Evolutionary conservation across 2,113 vertebrate genomes (phyloP), one percentile per base, ranked within the genome.

Genomic region (Triplophysa rosa): DNA sequence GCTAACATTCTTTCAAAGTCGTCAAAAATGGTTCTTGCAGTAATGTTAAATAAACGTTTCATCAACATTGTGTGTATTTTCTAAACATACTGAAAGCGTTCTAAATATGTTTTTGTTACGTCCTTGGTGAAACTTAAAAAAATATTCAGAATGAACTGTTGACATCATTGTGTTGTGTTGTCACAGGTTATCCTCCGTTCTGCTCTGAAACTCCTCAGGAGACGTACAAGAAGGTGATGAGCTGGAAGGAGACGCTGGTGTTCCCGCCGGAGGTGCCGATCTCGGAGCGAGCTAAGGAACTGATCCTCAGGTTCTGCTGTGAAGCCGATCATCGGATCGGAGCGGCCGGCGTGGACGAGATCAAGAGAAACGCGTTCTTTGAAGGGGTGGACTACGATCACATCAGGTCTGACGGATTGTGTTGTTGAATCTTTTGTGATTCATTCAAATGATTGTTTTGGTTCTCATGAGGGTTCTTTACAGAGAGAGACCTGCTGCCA

Each of bases 311-410:
- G 86, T 96, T 96, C 90, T 96, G 95, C 91, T 95, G 94, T 90
- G 95, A 96, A 84, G 93, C 93, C 86, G 95, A 96, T 78, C 95
- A 95, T 82, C 93, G 95, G 89, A 93, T 96, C 80, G 95, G 95
- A 88, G 94, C 95, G 23, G 84, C 91, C 68, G 94, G 95, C 81
- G 94, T 96, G 82, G 95, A 95, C 87, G 95, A 96, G 88, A 95
- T 96, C 84, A 96, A 96, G 90, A 91, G 83, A 86, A 95, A 96
- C 80, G 87, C 85, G 17, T 96, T 96, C 90, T 96, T 96, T 89
- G 95, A 96, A 92, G 94, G 92, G 33, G 95, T 96, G 84, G 95
- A 96, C 85, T 96, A 95, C 90, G 95, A 95, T 79, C 95, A 96
- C 80, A 96, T 96, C 91, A 95, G 95, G 95, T 96, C 13, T 2